Evolutionary conservation across 2,888 invertebrate species (phyloP).

Genomic region (Sinhomidia bicolor): DNA sequence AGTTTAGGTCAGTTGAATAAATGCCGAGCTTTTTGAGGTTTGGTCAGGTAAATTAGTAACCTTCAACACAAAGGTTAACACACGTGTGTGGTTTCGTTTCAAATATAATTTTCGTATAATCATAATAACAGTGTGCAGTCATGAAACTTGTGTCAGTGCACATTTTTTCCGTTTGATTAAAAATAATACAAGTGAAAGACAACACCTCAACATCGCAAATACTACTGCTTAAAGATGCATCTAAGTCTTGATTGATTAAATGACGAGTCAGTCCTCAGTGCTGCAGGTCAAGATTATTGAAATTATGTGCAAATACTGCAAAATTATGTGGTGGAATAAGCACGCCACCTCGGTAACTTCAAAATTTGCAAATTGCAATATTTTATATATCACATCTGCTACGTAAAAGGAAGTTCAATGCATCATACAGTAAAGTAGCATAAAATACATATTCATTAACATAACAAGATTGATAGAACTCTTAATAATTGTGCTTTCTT

Average conservation of each 20-base stretch:
- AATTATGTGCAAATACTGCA: neutral
- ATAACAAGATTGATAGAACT: neutral
- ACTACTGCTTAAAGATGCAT: neutral
- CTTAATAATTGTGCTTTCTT: neutral
- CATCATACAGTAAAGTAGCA: neutral
- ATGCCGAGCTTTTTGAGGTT: slow-evolving; percentile 47
- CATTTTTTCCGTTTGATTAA: neutral
- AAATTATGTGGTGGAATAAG: neutral
- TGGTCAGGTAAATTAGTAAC: slow-evolving; percentile 24
- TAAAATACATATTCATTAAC: neutral
- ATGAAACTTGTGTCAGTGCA: slow-evolving; percentile 1
- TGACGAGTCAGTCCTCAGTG: neutral
- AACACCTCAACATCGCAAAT: neutral
- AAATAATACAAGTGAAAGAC: neutral
- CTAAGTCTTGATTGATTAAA: neutral
- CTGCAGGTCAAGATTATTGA: slow-evolving; percentile 9
- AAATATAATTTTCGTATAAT: neutral
- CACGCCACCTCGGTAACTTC: neutral
- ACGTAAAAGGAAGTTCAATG: neutral
- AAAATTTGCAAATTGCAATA: neutral
- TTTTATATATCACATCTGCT: neutral
- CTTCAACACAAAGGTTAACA: slow-evolving; percentile 51
- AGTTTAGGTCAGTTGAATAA: slow-evolving; percentile 55
- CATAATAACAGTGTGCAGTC: slow-evolving; percentile 16
- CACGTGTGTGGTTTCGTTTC: slow-evolving; percentile 41